Percentiles rank a stretch among this genome's conserved stretches.
phyloP scores from a whole-genome alignment of 2,888 invertebrate species.

The Aricia artaxerxes region DNA sequence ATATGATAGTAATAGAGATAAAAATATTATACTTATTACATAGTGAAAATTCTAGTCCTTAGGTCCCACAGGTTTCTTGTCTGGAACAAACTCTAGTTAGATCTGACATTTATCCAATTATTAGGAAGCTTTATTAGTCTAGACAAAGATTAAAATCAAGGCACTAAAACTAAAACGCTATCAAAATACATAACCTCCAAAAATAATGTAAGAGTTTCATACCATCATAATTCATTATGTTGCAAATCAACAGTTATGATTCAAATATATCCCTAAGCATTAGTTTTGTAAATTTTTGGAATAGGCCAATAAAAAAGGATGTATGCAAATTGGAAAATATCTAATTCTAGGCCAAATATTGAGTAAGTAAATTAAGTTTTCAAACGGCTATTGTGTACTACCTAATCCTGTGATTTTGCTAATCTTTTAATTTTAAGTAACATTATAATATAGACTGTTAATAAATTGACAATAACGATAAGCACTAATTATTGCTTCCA shows the following conservation, averaged over 20 bases:
- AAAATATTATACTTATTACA: background rate
- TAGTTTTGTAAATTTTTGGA: background rate
- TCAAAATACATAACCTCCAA: background rate
- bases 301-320: background rate
- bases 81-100: constrained; percentile 3
- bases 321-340: background rate
- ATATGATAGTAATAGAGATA: background rate
- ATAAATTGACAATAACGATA: constrained; percentile 17
- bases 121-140: background rate
- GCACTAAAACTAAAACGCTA: constrained; percentile 18
- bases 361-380: background rate
- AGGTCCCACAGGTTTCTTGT: constrained; percentile 3
- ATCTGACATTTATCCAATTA: background rate
- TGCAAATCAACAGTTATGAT: background rate
- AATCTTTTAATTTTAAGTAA: background rate
- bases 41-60: background rate
- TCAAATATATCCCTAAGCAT: background rate
- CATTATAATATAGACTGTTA: background rate
- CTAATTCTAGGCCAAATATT: background rate
- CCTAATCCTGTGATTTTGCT: background rate
- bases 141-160: background rate
- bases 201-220: background rate
- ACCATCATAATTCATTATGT: background rate
- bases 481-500: background rate
- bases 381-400: background rate